These are phyloP conservation scores for Caenorhabditis becei DNA, from an alignment of 2,888 invertebrate species.

Conservation along the genomic window DNA sequence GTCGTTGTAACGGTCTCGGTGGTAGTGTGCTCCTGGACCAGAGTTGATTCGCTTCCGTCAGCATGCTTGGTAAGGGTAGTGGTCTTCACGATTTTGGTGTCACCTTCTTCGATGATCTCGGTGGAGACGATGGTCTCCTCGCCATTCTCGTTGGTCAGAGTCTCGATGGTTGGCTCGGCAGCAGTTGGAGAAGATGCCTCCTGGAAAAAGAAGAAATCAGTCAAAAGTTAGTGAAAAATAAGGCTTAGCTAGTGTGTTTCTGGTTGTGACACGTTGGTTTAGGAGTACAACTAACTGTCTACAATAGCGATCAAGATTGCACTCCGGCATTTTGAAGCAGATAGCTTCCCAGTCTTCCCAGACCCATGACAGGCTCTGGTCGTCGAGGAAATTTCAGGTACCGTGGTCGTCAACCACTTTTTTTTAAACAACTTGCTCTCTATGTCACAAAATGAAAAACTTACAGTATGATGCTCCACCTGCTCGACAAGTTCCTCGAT, in stretches of 20 bases:
- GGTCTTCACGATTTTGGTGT: constrained; percentile 56
- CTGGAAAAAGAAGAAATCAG: constrained; percentile 11
- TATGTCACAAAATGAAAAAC: constrained; percentile 7
- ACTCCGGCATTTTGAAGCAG: too few species aligned
- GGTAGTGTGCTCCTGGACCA: constrained; percentile 66
- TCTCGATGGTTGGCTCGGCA: constrained; percentile 54
- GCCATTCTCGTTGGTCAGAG: constrained; percentile 55
- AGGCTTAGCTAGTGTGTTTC: too few species aligned
- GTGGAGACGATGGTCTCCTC: constrained; percentile 64
- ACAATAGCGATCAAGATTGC: too few species aligned
- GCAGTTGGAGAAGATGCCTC: constrained; percentile 30
- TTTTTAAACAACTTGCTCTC: not conserved
- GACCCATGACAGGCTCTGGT: constrained; percentile 53
- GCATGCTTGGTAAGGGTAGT: constrained; percentile 67
- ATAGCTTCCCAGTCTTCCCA: too few species aligned
- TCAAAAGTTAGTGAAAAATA: not conserved
- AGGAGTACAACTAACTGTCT: too few species aligned
- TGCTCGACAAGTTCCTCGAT: constrained; percentile 62
- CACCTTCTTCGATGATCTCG: constrained; percentile 62
- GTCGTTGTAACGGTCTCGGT: constrained; percentile 36
- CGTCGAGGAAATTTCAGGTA: too few species aligned
- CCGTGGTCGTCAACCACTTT: too few species aligned
- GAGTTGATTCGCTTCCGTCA: constrained; percentile 64
- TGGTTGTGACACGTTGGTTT: too few species aligned
- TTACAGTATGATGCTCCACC: constrained; percentile 46